These are phyloP conservation scores for Hydropsyche betteni DNA, from an alignment of 2,888 invertebrate genomes.

Conservation along the genomic window DNA sequence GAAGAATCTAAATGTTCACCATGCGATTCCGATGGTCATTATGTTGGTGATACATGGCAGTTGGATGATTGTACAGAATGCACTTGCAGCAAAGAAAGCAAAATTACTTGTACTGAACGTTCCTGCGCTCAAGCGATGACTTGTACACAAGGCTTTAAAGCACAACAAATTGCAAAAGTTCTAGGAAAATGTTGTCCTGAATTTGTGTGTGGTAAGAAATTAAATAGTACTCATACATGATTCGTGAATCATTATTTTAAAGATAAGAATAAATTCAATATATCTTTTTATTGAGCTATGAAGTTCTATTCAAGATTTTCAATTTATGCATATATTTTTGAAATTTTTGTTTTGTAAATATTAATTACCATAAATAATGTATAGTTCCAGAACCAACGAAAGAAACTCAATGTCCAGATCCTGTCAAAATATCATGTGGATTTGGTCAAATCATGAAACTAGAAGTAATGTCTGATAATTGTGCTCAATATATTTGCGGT, in stretches of 20 bases:
- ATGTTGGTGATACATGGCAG: slow-evolving; percentile 74
- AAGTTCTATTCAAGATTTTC: no score
- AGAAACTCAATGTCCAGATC: slow-evolving; percentile 67
- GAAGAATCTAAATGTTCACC: slow-evolving; percentile 72
- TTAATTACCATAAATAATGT: slow-evolving; percentile 48
- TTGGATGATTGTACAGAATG: slow-evolving; percentile 81
- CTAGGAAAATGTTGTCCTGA: slow-evolving; percentile 75
- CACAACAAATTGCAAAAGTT: slow-evolving; percentile 64
- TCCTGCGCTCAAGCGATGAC: slow-evolving; percentile 66
- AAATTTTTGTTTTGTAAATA: no score
- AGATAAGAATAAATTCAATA: no score
- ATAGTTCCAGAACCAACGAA: slow-evolving; percentile 66
- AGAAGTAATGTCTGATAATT: slow-evolving; percentile 71
- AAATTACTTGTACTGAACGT: slow-evolving; percentile 73
- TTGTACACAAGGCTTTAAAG: slow-evolving; percentile 69
- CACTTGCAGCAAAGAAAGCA: slow-evolving; percentile 67
- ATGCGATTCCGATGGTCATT: slow-evolving; percentile 79
- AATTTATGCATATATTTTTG: no score
- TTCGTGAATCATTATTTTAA: no score
- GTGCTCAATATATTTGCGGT: slow-evolving; percentile 80
- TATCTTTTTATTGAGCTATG: no score
- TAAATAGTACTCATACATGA: not conserved
- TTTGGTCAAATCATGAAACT: slow-evolving; percentile 76
- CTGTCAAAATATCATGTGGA: slow-evolving; percentile 75
- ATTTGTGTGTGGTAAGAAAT: slow-evolving; percentile 70